Percentiles rank a stretch among this genome's conserved stretches.
phyloP scores from a whole-genome alignment of 1,140 invertebrate species.

The Procambarus clarkii region DNA sequence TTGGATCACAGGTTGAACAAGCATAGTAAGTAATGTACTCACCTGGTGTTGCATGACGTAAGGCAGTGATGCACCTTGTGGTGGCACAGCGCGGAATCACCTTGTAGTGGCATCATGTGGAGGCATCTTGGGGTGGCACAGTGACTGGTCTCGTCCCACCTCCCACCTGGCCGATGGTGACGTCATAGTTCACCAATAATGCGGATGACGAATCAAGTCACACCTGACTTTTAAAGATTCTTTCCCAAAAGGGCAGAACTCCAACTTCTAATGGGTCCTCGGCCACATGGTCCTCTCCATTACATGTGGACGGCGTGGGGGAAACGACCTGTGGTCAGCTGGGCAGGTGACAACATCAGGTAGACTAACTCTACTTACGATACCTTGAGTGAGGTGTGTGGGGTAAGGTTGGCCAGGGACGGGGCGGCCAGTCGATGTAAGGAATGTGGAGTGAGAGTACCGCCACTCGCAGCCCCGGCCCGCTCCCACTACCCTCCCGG shows the following conservation, averaged over 20 bases:
- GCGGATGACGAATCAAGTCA: background rate
- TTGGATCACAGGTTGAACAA: too few relatives aligned
- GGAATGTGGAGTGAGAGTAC: conserved; percentile 26
- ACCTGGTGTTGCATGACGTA: too few relatives aligned
- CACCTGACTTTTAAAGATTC: conserved; percentile 14
- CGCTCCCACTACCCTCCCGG: background rate
- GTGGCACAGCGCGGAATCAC: too few relatives aligned
- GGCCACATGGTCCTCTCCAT: background rate
- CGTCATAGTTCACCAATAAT: conserved; percentile 21
- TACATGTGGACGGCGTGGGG: background rate
- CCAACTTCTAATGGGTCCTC: background rate
- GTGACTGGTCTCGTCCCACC: background rate
- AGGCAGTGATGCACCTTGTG: too few relatives aligned
- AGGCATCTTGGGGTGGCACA: background rate
- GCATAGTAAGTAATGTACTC: too few relatives aligned
- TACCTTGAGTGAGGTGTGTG: background rate
- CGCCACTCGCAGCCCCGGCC: background rate
- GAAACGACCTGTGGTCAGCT: background rate
- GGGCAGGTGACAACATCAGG: background rate
- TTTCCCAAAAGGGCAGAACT: background rate
- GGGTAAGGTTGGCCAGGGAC: background rate
- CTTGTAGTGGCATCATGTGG: too few relatives aligned
- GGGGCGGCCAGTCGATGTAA: conserved; percentile 22
- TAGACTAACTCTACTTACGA: background rate
- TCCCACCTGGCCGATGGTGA: background rate